These are phyloP conservation scores for Felis chaus DNA, from an alignment of 2,113 vertebrate genomes.

Conservation along the genomic window DNA sequence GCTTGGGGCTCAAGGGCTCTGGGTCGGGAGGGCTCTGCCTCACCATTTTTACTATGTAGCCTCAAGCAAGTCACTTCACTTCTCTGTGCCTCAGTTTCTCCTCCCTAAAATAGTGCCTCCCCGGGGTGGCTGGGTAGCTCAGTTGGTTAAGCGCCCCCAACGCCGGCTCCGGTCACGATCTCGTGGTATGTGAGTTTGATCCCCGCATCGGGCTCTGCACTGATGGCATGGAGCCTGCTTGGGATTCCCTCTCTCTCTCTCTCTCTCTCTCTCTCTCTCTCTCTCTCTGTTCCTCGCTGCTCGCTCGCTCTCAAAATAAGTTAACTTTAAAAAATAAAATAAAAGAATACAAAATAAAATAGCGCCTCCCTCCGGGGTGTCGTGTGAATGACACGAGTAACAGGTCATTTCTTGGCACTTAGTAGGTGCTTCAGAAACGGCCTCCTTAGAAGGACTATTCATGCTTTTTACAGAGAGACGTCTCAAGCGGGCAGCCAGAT, in stretches of 20 bases:
- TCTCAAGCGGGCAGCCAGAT: rapidly evolving
- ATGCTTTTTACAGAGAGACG: rapidly evolving
- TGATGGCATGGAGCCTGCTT: too few species aligned
- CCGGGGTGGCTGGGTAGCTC: too few species aligned
- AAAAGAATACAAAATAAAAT: too few species aligned
- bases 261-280: too few species aligned
- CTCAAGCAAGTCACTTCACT: background rate
- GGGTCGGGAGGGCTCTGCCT: background rate
- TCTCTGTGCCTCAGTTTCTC: background rate
- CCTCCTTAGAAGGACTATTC: rapidly evolving
- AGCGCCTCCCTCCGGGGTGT: rapidly evolving
- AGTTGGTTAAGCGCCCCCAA: too few species aligned
- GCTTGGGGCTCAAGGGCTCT: background rate
- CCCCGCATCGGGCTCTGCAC: too few species aligned
- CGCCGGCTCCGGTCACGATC: too few species aligned
- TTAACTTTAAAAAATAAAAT: too few species aligned
- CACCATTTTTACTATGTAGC: rapidly evolving
- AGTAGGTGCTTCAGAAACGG: background rate
- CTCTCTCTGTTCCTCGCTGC: too few species aligned
- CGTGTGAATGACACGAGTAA: background rate
- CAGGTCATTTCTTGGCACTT: background rate
- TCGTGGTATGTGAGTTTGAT: too few species aligned
- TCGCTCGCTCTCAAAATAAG: too few species aligned
- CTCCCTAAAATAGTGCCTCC: background rate
- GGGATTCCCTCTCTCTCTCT: too few species aligned